Conservation (phyloP, 2,888 invertebrate genomes). For the Patella ulyssiponensis region DNA sequence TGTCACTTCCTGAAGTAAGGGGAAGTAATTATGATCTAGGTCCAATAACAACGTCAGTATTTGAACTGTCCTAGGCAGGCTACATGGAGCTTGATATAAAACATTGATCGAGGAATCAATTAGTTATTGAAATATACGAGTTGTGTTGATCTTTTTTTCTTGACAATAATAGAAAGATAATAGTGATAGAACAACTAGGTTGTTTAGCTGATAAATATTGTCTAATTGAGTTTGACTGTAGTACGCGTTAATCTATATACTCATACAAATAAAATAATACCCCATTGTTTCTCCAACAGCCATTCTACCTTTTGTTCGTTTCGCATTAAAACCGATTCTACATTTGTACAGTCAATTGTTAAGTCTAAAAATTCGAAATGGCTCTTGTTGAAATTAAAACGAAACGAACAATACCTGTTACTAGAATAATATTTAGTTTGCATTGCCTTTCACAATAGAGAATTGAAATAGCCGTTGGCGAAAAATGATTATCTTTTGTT, state of each 20-base stretch:
- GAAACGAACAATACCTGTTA: background rate
- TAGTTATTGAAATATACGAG: too few relatives aligned
- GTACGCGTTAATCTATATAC: background rate
- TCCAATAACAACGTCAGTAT: too few relatives aligned
- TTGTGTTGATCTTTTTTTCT: too few relatives aligned
- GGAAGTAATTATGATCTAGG: too few relatives aligned
- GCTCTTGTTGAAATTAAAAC: constrained; percentile 12
- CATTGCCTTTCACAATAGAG: constrained; percentile 6
- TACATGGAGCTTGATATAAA: too few relatives aligned
- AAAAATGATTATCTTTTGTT: constrained; percentile 1
- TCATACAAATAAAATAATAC: background rate
- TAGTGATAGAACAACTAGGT: background rate
- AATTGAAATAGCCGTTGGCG: background rate
- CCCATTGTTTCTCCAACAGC: background rate
- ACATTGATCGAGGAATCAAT: too few relatives aligned
- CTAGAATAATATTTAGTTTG: constrained; percentile 9
- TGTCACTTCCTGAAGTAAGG: too few relatives aligned
- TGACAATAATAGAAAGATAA: too few relatives aligned
- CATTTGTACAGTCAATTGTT: constrained; percentile 12
- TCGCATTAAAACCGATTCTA: constrained; percentile 4
- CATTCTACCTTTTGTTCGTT: constrained; percentile 7
- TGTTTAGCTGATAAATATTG: background rate
- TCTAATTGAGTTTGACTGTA: constrained; percentile 10
- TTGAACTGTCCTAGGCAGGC: too few relatives aligned
- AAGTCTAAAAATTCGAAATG: constrained; percentile 7